A percentile compares a stretch with the other conserved stretches of the same genome.
Conservation (phyloP, 2,888 invertebrate species). For the Cancer borealis region DNA sequence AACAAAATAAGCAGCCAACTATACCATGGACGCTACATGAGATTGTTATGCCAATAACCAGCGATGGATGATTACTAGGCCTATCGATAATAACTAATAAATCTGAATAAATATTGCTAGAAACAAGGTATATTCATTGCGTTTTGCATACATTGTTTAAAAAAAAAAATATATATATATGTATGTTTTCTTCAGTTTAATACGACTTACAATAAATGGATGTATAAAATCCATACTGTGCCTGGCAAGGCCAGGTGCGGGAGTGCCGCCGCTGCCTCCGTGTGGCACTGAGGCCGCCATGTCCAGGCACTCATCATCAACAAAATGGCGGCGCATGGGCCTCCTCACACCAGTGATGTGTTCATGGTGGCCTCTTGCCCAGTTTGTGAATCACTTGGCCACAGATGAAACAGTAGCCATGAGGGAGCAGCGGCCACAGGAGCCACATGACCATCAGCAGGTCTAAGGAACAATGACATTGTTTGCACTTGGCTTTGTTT, state of each 20-base stretch:
- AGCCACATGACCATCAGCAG: neutral
- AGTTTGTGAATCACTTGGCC: neutral
- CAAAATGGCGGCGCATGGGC: neutral
- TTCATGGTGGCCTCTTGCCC: neutral
- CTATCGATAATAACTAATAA: neutral
- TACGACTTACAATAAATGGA: neutral
- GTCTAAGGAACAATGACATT: neutral
- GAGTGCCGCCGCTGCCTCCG: neutral
- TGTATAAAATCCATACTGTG: neutral
- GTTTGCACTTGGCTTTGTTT: too few species aligned
- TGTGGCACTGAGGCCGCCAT: conserved; percentile 25
- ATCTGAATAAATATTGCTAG: neutral
- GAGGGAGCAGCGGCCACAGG: neutral
- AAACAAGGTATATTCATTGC: neutral
- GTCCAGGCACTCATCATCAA: neutral
- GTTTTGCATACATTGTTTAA: too few species aligned
- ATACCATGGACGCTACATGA: too few species aligned
- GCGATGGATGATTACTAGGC: neutral
- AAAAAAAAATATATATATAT: neutral
- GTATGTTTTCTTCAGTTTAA: neutral
- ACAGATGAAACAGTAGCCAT: neutral
- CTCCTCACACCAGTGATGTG: neutral
- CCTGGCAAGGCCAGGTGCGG: neutral
- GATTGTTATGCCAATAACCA: neutral
- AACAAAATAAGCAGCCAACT: too few species aligned